Percentiles rank a stretch among this genome's conserved stretches.
Evolutionary conservation across 2,888 invertebrate species (phyloP).

Genomic region (Nebria brevicollis): DNA sequence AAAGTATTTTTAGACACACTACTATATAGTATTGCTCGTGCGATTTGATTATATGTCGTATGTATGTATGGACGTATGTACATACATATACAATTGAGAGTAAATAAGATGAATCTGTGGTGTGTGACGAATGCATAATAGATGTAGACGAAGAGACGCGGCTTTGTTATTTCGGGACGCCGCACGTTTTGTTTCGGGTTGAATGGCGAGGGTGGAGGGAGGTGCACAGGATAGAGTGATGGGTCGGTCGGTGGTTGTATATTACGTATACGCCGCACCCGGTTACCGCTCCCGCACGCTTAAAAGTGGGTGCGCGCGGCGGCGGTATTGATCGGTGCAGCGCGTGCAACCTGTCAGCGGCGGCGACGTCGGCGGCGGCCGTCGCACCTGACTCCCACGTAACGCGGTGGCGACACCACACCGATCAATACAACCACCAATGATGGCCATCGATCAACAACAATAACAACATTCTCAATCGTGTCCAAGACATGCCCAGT

Average conservation of each 20-base stretch:
- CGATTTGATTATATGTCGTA: no score
- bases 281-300: conserved; percentile 49
- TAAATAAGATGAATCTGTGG: background rate
- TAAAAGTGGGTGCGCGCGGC: conserved; percentile 53
- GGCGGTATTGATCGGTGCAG: conserved; percentile 45
- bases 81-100: no score
- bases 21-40: no score
- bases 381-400: conserved; percentile 45
- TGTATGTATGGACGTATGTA: no score
- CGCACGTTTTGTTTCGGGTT: conserved; percentile 22
- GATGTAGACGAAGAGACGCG: conserved; percentile 36
- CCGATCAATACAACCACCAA: conserved; percentile 35
- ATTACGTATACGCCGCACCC: conserved; percentile 37
- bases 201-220: conserved; percentile 34
- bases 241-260: conserved; percentile 35
- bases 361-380: conserved; percentile 48
- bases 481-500: background rate
- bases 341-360: conserved; percentile 46
- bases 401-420: conserved; percentile 29
- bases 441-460: conserved; percentile 14
- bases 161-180: conserved; percentile 34
- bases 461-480: background rate
- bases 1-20: no score
- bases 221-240: conserved; percentile 29
- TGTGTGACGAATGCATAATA: conserved; percentile 19